Base-by-base conservation (phyloP, 2,888 invertebrate genomes). In the Chrysolina americana region DNA sequence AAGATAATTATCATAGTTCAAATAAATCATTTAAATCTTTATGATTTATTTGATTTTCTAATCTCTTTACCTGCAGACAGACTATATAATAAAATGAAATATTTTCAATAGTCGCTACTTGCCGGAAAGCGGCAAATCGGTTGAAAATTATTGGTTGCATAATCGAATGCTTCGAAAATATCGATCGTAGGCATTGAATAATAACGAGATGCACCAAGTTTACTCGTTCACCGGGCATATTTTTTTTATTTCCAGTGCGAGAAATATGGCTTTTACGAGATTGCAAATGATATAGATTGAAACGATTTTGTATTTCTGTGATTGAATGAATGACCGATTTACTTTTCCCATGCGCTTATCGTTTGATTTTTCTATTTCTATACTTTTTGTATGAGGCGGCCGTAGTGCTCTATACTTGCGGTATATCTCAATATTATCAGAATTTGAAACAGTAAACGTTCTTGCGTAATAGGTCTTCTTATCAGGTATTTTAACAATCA, bases 21-120 rank as follows among this genome's bases (percentile, higher is more conserved):
- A 53, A 53, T 19, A 53, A 53, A 53, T 53, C 53, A 21, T 53
- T 53, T 5, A 0, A 53, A 53, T 23, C 11, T 21, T 36, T 36
- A 36, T 53, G 53, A 53, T 53, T 53, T 53, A 53, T 53, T 53
- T 53, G 53, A 53, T 53, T 19, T 53, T 53, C 21, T 21, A 53
- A 53, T 53, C 21, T 21, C 9, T 21, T 53, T 11, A 53, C 15
- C 21, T 21, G 3, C 11, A 21, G 53, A 21, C 4, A 10, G 5
- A 21, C 19, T 53, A 21, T 3, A 15, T 21, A 53, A 21, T 21
- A 53, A 11, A 19, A 53, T 21, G 11, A 53, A 53, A 53, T 11
- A 53, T 53, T 53, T 21, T 21, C 21, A 53, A 19, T 21, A 53
- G 53, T 19, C 19, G 53, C 21, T 53, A 21, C 53, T 21, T 53